Evolutionary conservation across 1,140 invertebrate species (phyloP).

Genomic region (Octopus bimaculoides): DNA sequence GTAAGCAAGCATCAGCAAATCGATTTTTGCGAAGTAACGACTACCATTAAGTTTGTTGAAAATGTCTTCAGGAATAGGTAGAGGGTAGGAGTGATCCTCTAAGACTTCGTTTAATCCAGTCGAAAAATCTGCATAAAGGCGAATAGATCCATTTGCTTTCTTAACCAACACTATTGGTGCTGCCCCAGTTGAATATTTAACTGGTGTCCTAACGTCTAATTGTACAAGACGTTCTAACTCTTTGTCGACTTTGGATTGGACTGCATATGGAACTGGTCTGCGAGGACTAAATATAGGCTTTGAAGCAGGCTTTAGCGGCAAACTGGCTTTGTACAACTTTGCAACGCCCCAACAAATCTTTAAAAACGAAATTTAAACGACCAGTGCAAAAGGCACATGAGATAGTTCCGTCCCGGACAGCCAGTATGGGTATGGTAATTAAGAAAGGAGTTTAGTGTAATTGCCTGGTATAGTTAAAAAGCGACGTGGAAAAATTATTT

Average conservation of each 20-base stretch:
- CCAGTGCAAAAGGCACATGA: too few relatives aligned
- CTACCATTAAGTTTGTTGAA: neutral
- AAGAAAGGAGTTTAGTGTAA: too few relatives aligned
- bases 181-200: neutral
- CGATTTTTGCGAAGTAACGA: neutral
- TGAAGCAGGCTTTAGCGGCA: neutral
- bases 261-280: neutral
- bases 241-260: neutral
- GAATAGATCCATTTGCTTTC: neutral
- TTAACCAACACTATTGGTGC: neutral
- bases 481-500: too few relatives aligned
- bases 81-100: neutral
- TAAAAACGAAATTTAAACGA: too few relatives aligned
- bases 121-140: slow-evolving; percentile 1
- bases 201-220: neutral
- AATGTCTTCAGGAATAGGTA: neutral
- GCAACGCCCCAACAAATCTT: too few relatives aligned
- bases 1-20: neutral
- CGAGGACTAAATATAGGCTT: neutral
- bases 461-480: too few relatives aligned
- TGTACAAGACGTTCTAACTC: neutral
- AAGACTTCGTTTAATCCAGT: neutral
- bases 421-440: too few relatives aligned
- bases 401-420: too few relatives aligned
- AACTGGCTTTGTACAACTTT: neutral